phyloP scores from a whole-genome alignment of 1,140 invertebrate species.

The Drosophila virilis region DNA sequence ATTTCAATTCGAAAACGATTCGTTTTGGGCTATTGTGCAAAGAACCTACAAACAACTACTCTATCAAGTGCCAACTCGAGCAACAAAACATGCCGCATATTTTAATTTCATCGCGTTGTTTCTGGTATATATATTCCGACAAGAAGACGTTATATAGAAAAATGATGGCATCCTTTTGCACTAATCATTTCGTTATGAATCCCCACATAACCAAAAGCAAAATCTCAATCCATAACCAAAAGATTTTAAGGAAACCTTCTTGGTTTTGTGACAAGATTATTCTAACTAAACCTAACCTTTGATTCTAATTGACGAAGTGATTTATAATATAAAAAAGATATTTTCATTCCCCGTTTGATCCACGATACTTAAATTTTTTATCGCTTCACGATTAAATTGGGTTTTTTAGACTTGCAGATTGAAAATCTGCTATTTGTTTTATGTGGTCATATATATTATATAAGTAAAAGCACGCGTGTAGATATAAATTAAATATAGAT shows the following conservation, averaged over 20 bases:
- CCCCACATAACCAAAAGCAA: neutral
- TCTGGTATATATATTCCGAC: neutral
- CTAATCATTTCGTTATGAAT: neutral
- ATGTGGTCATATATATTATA: conserved; percentile 1
- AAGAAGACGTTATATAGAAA: too few species aligned
- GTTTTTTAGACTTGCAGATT: neutral
- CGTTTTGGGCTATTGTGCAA: too few species aligned
- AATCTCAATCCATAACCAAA: neutral
- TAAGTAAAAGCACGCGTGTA: neutral
- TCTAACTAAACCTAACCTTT: too few species aligned
- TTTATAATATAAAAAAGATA: neutral
- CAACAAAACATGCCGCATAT: neutral
- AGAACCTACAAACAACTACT: neutral
- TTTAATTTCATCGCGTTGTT: neutral
- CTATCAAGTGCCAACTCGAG: conserved; percentile 18
- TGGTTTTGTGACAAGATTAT: too few species aligned
- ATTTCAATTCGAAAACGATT: neutral
- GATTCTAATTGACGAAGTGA: too few species aligned
- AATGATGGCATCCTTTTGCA: neutral
- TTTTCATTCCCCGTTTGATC: neutral
- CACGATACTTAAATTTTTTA: neutral
- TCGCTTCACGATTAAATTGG: neutral
- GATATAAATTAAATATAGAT: conserved; percentile 7
- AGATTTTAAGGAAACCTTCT: neutral
- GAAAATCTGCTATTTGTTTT: neutral